Base-by-base conservation (phyloP, 2,797 vertebrate species). In the Poliocrania exsul region DNA sequence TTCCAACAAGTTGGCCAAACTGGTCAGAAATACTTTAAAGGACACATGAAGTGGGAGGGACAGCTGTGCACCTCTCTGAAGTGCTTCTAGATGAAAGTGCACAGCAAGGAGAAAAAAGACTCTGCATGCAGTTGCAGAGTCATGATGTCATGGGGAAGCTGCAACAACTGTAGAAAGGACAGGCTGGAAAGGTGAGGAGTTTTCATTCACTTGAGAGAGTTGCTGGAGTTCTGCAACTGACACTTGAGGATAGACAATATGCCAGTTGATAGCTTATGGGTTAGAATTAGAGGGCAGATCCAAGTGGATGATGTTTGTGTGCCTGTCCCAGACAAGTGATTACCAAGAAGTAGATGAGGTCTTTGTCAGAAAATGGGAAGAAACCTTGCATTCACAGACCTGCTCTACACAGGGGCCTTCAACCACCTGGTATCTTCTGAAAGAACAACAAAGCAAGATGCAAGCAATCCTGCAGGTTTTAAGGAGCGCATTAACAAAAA, bases 91-190 rank as follows among this genome's bases (percentile, higher is more conserved):
- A 37, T 16, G 44, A 58, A 80, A 4, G 10, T 35, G 33, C 64
- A 62, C 28, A 73, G 49, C 33, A 38, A 2, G 44, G 64, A 51
- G 72, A 87, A 49, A 14, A 95, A 61, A 24, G 44, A 69, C 38
- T 42, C 35, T 66, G 38, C 28, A 40, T 2, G 1, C 1, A 1
- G 29, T 2, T 79, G 61, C 40, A 73, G 28, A 9, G 2, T 33
- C 61, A 49, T 25, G 50, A 33, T 54, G 46, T 50, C 16, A 44
- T 17, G n/a, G 31, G 4, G 17, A 19, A 53, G n/a, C 23, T 61
- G 29, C 26, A 85, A n/a, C 13, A 73, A 21, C 7, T 37, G 2
- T 62, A 66, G 35, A 29, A 65, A 86, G 51, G 38, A 47, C 47
- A 44, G 29, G 12, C 23, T 77, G n/a, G 14, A 31, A 61, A 50